Evolutionary conservation across 1,140 invertebrate species (phyloP), one percentile per base, ranked within the genome.

Genomic region (Arion vulgaris): DNA sequence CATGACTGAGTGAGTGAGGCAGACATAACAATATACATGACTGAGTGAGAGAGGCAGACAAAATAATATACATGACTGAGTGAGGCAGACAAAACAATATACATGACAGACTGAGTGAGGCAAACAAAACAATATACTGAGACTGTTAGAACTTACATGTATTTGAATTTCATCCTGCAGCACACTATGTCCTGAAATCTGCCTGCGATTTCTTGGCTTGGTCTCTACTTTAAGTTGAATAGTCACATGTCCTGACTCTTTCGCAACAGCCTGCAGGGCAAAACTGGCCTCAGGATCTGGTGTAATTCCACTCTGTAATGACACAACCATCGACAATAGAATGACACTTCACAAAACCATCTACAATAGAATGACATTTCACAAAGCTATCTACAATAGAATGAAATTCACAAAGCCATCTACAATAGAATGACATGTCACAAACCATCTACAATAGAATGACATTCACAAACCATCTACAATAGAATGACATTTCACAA

Each of bases 111-210:
- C n/a, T n/a, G n/a, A n/a, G n/a, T n/a, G n/a, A n/a, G n/a, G n/a
- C n/a, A n/a, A n/a, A n/a, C n/a, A n/a, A n/a, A n/a, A n/a, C n/a
- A n/a, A n/a, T n/a, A n/a, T n/a, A n/a, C n/a, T n/a, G n/a, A n/a
- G n/a, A n/a, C n/a, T n/a, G 41, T 45, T 5, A 49, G 17, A 36
- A 75, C 71, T 78, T 86, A 93, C 92, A 89, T 93, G 89, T 76
- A 94, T 92, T 77, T 92, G 92, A 19, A 93, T 84, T 85, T 93
- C 92, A 89, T 93, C 92, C 5, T 83, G 86, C 23, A 93, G 86
- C 39, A 86, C 62, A 28, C 72, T 41, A 57, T 88, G 75, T 57
- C 84, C 84, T 19, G 81, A 51, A 41, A 91, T 81, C 83, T 90
- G 91, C 34, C 79, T 39, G 34, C 80, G 84, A 69, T 79, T 81